Percentiles rank a stretch among this genome's conserved stretches.
phyloP scores from a whole-genome alignment of 2,888 invertebrate species.

The Cephus rjabovi region DNA sequence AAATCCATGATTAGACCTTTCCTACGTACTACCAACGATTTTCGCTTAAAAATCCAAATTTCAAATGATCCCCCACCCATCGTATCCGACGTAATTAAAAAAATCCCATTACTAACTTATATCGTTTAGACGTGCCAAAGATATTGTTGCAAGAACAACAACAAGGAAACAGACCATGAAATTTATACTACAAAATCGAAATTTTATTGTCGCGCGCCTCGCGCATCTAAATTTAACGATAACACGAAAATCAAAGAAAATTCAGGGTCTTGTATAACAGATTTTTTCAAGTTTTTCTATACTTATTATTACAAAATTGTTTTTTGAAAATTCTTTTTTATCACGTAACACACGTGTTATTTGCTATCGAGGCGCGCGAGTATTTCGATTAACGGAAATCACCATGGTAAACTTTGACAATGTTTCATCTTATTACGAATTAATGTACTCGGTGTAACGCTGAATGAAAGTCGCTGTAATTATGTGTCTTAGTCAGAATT shows the following conservation, averaged over 20 bases:
- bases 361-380: neutral
- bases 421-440: neutral
- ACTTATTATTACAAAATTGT: neutral
- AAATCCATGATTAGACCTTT: neutral
- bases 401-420: neutral
- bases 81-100: neutral
- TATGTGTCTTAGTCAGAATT: conserved; percentile 39
- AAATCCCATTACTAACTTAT: neutral
- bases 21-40: neutral
- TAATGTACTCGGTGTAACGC: conserved; percentile 31
- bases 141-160: neutral
- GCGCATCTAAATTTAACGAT: neutral
- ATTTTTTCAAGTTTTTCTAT: neutral
- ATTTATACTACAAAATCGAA: neutral
- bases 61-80: neutral
- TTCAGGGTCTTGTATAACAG: neutral
- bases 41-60: neutral
- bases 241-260: neutral
- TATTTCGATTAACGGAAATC: neutral
- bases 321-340: neutral
- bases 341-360: neutral
- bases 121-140: neutral
- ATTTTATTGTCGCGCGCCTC: neutral
- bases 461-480: conserved; percentile 32
- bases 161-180: neutral